Evolutionary conservation across 2,797 vertebrate genomes (phyloP).

Genomic region (Bryconaethiops microstoma): DNA sequence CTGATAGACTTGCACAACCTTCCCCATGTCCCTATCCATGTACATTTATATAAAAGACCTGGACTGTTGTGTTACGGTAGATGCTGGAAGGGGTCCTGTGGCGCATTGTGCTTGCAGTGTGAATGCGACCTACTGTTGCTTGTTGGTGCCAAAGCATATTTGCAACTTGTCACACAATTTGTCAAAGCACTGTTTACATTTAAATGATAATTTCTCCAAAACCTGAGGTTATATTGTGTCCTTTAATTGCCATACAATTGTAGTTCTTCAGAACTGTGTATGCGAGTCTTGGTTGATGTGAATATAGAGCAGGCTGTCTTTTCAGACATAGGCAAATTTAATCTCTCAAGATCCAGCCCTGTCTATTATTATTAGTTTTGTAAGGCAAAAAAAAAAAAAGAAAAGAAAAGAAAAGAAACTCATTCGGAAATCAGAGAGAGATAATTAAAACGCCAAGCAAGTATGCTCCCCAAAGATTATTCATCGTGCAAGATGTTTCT

Average conservation of each 20-base stretch:
- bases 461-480: slow-evolving; percentile 37
- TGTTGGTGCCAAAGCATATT: background rate
- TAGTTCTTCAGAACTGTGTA: slow-evolving; percentile 27
- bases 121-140: no score
- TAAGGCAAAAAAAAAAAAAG: slow-evolving; percentile 43
- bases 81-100: background rate
- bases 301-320: slow-evolving; percentile 49
- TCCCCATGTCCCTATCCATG: background rate
- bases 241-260: slow-evolving; percentile 37
- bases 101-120: background rate
- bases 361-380: slow-evolving; percentile 76
- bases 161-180: background rate
- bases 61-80: background rate
- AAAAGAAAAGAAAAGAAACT: no score
- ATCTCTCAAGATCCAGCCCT: slow-evolving; percentile 70
- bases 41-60: background rate
- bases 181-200: background rate
- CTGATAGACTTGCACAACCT: background rate
- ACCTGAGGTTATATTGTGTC: slow-evolving; percentile 21
- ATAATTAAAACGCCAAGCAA: slow-evolving; percentile 54
- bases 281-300: slow-evolving; percentile 40
- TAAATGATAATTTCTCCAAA: slow-evolving; percentile 11
- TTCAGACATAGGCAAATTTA: slow-evolving; percentile 58
- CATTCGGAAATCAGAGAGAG: slow-evolving; percentile 69
- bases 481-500: slow-evolving; percentile 38